phyloP scores from a whole-genome alignment of 2,797 vertebrate genomes.

The Malurus leucopterus region DNA sequence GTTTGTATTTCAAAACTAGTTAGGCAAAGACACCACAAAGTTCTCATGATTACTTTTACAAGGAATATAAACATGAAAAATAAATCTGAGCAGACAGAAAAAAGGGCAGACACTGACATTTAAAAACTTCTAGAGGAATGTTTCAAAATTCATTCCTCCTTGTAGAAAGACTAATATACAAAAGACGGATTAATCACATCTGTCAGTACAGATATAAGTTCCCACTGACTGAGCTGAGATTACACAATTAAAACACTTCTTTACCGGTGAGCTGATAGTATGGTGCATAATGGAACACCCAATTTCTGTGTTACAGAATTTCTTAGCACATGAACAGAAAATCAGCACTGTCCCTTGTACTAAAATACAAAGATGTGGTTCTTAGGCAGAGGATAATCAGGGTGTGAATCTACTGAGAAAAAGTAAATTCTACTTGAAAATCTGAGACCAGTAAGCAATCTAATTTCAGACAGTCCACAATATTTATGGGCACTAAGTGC shows the following conservation, averaged over 20 bases:
- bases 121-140: background rate
- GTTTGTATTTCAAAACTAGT: conserved; percentile 6
- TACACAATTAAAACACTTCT: background rate
- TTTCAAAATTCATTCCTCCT: background rate
- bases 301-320: background rate
- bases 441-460: background rate
- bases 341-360: background rate
- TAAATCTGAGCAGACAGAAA: background rate
- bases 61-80: background rate
- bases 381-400: background rate
- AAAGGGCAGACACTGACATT: background rate
- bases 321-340: background rate
- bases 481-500: background rate
- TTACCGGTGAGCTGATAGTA: background rate
- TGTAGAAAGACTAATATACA: background rate
- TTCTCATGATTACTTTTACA: background rate
- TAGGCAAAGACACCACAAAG: background rate
- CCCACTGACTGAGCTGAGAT: background rate
- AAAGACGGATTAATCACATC: background rate
- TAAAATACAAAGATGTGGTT: background rate
- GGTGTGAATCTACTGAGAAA: background rate
- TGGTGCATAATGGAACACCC: background rate
- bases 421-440: background rate
- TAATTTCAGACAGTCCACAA: background rate
- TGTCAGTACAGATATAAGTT: background rate